These are phyloP conservation scores for Acrobasis consociella DNA, from an alignment of 2,888 invertebrate genomes.

Conservation along the genomic window DNA sequence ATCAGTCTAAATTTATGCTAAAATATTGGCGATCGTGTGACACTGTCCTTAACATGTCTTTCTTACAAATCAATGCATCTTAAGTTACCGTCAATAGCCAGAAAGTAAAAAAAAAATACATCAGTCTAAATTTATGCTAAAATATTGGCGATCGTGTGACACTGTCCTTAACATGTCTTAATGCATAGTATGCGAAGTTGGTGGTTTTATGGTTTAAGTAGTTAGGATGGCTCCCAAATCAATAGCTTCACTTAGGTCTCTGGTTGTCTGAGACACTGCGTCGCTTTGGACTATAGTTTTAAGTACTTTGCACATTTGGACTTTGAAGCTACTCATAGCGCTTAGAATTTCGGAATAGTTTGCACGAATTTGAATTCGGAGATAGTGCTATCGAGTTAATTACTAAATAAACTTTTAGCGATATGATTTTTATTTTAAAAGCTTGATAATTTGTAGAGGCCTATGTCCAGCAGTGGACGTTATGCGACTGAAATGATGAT, in stretches of 20 bases:
- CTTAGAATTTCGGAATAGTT: conserved; percentile 34
- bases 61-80: conserved; percentile 42
- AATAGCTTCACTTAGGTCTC: conserved; percentile 52
- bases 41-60: too few relatives aligned
- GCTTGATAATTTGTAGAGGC: too few relatives aligned
- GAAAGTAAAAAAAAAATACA: conserved; percentile 36
- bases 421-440: too few relatives aligned
- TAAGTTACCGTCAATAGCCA: conserved; percentile 36
- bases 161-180: conserved; percentile 35
- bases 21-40: too few relatives aligned
- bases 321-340: conserved; percentile 7
- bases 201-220: conserved; percentile 42
- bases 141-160: conserved; percentile 39
- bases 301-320: conserved; percentile 41
- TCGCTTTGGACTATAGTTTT: conserved; percentile 37
- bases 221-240: conserved; percentile 42
- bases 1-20: conserved; percentile 39
- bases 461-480: too few relatives aligned
- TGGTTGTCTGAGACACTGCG: conserved; percentile 34
- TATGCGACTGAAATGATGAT: too few relatives aligned
- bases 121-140: conserved; percentile 40
- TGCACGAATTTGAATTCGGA: conserved; percentile 10
- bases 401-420: too few relatives aligned
- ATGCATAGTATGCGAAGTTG: conserved; percentile 36
- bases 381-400: neutral